Evolutionary conservation across 2,113 vertebrate species (phyloP).

Genomic region (Porphyrio hochstetteri): DNA sequence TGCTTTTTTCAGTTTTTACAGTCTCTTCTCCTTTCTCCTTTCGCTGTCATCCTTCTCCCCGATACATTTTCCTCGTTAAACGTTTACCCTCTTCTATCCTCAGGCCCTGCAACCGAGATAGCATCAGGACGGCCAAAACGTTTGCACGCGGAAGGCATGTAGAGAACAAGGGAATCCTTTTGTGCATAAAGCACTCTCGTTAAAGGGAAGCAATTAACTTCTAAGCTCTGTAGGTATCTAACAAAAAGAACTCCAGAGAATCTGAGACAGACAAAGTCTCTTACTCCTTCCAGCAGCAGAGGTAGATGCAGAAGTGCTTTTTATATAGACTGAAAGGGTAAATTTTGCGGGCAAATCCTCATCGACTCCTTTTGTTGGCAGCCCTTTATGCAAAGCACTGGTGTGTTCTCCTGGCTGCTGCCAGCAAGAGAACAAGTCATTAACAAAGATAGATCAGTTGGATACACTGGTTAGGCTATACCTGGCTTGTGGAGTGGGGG

Average conservation of each 20-base stretch:
- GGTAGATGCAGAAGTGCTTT: constrained; percentile 34
- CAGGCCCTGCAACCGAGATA: background rate
- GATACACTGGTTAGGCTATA: background rate
- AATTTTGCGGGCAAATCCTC: constrained; percentile 23
- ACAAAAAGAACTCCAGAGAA: background rate
- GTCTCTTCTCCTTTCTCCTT: background rate
- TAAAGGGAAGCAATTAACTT: background rate
- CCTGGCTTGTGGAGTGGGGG: background rate
- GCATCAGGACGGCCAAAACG: background rate
- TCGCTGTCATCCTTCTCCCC: background rate
- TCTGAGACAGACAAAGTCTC: background rate
- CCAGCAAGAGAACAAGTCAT: background rate
- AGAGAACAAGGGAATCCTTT: background rate
- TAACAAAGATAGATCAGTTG: background rate
- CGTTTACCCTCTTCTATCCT: background rate
- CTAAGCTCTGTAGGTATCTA: background rate
- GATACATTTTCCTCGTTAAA: background rate
- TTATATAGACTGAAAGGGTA: background rate
- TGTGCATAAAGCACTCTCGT: background rate
- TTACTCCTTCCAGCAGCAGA: background rate
- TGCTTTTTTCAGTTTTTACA: background rate
- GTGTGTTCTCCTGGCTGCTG: background rate
- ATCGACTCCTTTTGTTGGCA: constrained; percentile 39
- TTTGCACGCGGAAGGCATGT: background rate
- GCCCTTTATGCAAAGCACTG: constrained; percentile 31